Conservation (phyloP, 2,888 invertebrate genomes). For the Phyto melanocephala region DNA sequence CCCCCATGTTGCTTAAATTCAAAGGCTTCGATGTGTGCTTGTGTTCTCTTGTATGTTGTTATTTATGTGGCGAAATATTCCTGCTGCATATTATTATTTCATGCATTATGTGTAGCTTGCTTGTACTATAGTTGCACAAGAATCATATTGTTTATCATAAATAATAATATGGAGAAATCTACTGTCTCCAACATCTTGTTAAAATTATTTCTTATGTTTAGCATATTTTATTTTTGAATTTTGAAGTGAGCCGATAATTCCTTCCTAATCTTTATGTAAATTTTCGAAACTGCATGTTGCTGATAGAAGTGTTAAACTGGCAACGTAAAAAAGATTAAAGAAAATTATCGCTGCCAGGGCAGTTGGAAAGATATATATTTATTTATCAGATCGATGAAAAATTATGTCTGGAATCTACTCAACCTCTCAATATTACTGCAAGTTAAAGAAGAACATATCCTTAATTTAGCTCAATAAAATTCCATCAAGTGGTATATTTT, state of each 20-base stretch:
- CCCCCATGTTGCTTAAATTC: conserved; percentile 53
- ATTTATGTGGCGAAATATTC: conserved; percentile 32
- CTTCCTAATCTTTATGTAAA: too few species aligned
- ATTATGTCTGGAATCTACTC: too few species aligned
- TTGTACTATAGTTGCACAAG: background rate
- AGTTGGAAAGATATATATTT: too few species aligned
- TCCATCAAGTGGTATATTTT: too few species aligned
- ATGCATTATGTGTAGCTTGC: background rate
- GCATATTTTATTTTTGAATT: background rate
- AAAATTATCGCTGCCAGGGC: too few species aligned
- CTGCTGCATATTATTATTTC: conserved; percentile 18
- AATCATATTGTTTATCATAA: conserved; percentile 8
- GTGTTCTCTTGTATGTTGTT: background rate
- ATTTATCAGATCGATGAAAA: too few species aligned
- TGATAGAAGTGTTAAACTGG: too few species aligned
- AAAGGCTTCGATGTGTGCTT: background rate
- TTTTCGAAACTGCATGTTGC: too few species aligned
- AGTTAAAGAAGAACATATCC: too few species aligned
- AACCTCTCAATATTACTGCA: too few species aligned
- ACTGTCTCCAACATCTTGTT: conserved; percentile 44
- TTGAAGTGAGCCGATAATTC: background rate
- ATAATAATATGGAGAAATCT: conserved; percentile 2
- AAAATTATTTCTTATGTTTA: conserved; percentile 13
- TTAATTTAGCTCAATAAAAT: too few species aligned
- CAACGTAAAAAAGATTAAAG: too few species aligned